Conservation (phyloP, 2,888 invertebrate species). For the Pegoplata infirma region DNA sequence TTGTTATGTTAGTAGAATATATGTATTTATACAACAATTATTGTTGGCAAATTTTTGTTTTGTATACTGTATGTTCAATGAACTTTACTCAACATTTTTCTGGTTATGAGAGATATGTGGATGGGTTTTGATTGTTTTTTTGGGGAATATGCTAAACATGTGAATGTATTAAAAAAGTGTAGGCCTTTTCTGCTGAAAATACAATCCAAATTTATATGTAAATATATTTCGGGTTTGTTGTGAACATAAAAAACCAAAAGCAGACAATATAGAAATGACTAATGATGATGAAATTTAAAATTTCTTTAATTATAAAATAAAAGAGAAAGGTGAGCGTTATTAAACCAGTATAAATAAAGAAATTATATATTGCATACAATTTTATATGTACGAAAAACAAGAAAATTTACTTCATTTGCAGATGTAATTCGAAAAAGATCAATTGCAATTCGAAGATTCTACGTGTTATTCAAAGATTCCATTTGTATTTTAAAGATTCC, state of each 20-base stretch:
- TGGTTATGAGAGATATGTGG: background rate
- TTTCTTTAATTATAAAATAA: constrained; percentile 5
- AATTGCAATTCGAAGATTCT: too few species aligned
- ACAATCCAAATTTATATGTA: too few species aligned
- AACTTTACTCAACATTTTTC: constrained; percentile 17
- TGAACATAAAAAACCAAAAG: too few species aligned
- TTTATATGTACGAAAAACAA: too few species aligned
- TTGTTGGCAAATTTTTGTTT: constrained; percentile 26
- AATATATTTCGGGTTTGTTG: background rate
- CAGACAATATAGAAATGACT: constrained; percentile 7
- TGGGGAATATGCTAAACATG: background rate
- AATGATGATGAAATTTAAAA: background rate
- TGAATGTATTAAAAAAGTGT: too few species aligned
- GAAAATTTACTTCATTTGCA: too few species aligned
- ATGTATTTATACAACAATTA: background rate
- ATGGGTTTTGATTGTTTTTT: background rate
- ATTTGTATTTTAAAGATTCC: too few species aligned
- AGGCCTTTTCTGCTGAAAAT: too few species aligned
- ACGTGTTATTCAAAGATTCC: too few species aligned
- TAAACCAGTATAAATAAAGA: background rate
- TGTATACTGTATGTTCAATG: constrained; percentile 33
- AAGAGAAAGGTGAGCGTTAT: constrained; percentile 16
- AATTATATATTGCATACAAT: background rate
- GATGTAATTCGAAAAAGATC: too few species aligned
- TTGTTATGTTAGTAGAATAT: background rate